phyloP scores from a whole-genome alignment of 2,888 invertebrate genomes.

The Pristionchus mayeri region DNA sequence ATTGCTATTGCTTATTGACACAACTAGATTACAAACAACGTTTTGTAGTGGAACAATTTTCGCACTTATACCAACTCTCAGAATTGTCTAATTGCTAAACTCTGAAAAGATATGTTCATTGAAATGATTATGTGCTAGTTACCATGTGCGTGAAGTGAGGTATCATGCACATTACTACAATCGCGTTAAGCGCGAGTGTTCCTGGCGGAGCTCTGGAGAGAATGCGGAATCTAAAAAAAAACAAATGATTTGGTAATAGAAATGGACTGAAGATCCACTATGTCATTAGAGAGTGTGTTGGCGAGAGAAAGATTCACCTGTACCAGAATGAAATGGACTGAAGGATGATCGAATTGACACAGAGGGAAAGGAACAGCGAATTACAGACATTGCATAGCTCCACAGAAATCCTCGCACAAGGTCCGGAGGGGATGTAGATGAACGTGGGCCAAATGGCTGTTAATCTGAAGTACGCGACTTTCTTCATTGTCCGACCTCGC shows the following conservation, averaged over 20 bases:
- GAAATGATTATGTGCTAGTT: no score
- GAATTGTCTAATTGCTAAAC: no score
- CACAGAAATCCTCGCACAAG: not conserved
- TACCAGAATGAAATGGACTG: conserved; percentile 11
- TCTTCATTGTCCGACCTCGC: no score
- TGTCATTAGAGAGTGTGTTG: not conserved
- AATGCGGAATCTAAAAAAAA: conserved; percentile 1
- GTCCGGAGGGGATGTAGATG: not conserved
- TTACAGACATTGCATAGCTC: conserved; percentile 24
- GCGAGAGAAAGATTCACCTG: not conserved
- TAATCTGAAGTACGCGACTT: not conserved
- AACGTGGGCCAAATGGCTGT: not conserved
- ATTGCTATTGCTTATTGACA: no score
- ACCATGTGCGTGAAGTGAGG: not conserved
- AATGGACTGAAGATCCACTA: no score
- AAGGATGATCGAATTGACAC: not conserved
- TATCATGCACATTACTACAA: not conserved
- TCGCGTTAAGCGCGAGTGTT: not conserved
- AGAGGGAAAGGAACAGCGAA: not conserved
- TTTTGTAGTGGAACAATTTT: no score
- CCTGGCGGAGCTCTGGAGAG: not conserved
- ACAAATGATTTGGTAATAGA: no score
- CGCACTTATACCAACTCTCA: no score
- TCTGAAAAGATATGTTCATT: no score
- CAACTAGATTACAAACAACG: no score